Base-by-base conservation (phyloP, 64 coral and sea anemone genomes). In the Orbicella faveolata region DNA sequence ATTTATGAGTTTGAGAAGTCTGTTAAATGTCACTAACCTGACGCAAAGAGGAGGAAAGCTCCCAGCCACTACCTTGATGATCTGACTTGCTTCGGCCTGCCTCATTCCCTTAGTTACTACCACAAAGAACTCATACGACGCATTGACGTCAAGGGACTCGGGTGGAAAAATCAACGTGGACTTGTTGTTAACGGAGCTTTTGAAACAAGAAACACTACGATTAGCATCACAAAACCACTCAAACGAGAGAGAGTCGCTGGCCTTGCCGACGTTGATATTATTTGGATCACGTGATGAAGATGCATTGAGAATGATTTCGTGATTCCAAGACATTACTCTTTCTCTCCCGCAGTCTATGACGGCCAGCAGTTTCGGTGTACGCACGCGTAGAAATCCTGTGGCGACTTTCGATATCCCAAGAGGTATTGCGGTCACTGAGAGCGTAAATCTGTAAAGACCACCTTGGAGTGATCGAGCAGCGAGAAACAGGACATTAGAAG, bases 221-320 rank as follows among this genome's bases (percentile, higher is more conserved):
- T 61, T 85, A 9, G 64, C 34, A 34, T 72, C n/a, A 90, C 90
- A 93, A 63, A 65, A 67, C 94, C 94, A 96, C 63, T 93, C 67
- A 79, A 90, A 96, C 15, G 30, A 79, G 63, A 96, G 68, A 51
- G 51, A 44, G 44, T 26, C 34, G 25, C 23, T 67, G 21, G 19
- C 72, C 44, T 12, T 23, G 4, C n/a, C 75, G 1, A 34, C 34
- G 10, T 72, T 14, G 19, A 73, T 18, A 18, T 61, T 78, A 2
- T 64, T 77, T 80, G 94, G 94, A 75, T 96, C 94, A 18, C 89
- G 79, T 69, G 94, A 96, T n/a, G 41, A 20, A 18, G 94, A 93
- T 7, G 79, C 94, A 52, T 96, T 74, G 18, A 96, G 37, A 54
- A 96, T 20, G 21, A 90, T 53, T 1, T 70, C 41, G 16, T 69